Base-by-base conservation (phyloP, 2,888 invertebrate genomes). In the Drosophila colorata region DNA sequence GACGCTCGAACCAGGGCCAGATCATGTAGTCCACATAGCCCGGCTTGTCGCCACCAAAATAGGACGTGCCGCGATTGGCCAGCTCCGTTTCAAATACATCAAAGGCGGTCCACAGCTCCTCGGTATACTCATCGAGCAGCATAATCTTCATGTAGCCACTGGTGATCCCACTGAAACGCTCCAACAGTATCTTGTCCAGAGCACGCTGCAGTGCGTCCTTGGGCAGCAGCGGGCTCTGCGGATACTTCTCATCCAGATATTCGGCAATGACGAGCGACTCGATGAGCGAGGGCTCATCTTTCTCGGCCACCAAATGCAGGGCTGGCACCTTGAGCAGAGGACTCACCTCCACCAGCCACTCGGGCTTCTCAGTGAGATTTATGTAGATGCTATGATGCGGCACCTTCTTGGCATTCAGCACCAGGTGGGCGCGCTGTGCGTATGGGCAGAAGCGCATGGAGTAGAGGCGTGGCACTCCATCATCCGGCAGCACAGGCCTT, bases 371-470 rank as follows among this genome's bases (percentile, higher is more conserved):
- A 18, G 94, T 94, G 75, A 96, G 91, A 92, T 96, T 95, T 18
- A 96, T 94, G 88, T 95, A 95, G 35, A 97, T 94, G 14, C 94
- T 93, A 86, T 97, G 96, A 86, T 96, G 95, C 92, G 95, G 94
- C 78, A 97, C 93, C 79, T 95, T 95, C 91, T 97, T 97, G 11
- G 96, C 96, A 80, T 96, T 95, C 59, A 97, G 92, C 1, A 96
- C 95, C 38, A 97, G 93, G 74, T 96, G 95, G 47, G 94, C 94
- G 71, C 97, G 93, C 88, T 97, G 96, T 0, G 97, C 96, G 81
- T 94, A 97, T 0, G 97, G 97, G 87, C 97, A 97, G 92, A 96
- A 97, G 78, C 96, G 94, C 95, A 97, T 97, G 25, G 95, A 96
- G 88, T 96, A 97, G 2, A 97, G 90, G 7, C 96, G 95, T 52